Evolutionary conservation across 2,113 vertebrate genomes (phyloP).

Genomic region (Leptocoma aspasia): DNA sequence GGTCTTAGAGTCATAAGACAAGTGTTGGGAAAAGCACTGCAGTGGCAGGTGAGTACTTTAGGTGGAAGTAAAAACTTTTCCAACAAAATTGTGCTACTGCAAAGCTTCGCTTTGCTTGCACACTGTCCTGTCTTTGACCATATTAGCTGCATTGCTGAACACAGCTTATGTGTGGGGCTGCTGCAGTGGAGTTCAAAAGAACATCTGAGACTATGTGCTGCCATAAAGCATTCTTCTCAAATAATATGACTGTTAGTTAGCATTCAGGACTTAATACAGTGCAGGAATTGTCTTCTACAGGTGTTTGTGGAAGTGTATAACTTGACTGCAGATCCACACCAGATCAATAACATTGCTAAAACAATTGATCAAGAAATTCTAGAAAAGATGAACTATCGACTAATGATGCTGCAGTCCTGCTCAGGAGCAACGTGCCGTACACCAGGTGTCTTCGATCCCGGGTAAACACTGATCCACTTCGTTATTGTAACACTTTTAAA

Average conservation of each 20-base stretch:
- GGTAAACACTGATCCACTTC: conserved; percentile 57
- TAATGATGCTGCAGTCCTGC: conserved; percentile 99
- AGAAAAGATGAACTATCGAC: conserved; percentile 96
- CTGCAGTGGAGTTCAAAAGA: not conserved
- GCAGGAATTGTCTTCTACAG: conserved; percentile 56
- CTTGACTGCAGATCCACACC: conserved; percentile 90
- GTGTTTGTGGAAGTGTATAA: conserved; percentile 98
- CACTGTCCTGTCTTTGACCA: not conserved
- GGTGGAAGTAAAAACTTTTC: not conserved
- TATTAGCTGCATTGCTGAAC: not conserved
- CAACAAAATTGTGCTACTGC: not conserved
- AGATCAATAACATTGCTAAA: conserved; percentile 93
- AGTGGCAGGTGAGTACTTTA: not conserved
- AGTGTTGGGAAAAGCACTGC: not conserved
- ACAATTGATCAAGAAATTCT: conserved; percentile 93
- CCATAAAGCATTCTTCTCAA: not conserved
- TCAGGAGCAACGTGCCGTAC: conserved; percentile 85
- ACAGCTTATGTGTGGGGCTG: not conserved
- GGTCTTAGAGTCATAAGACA: not conserved
- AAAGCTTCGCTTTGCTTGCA: not conserved
- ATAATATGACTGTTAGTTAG: not conserved
- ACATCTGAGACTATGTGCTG: not conserved
- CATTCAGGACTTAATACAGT: not conserved
- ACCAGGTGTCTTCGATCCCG: conserved; percentile 85
- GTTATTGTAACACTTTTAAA: not conserved